A percentile compares a stretch with the other conserved stretches of the same genome.
Evolutionary conservation across 2,888 invertebrate genomes (phyloP).

Genomic region (Rhopalosiphum nymphaeae): DNA sequence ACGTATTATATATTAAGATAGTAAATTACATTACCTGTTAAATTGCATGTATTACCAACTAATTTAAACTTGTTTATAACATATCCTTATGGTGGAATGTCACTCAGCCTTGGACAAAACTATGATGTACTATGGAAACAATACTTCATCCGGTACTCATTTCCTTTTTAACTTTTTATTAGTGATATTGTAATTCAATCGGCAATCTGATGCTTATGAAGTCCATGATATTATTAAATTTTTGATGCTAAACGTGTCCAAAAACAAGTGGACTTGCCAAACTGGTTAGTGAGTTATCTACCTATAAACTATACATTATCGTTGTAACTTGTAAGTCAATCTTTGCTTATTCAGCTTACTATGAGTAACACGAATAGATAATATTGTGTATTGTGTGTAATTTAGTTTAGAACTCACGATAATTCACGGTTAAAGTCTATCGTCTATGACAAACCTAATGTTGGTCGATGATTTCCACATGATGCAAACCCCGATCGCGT

Average conservation of each 20-base stretch:
- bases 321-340: too few species aligned
- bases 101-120: constrained; percentile 75
- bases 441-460: constrained; percentile 78
- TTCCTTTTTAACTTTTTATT: constrained; percentile 85
- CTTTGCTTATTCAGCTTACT: too few species aligned
- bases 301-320: too few species aligned
- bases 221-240: constrained; percentile 73
- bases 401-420: constrained; percentile 84
- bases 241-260: constrained; percentile 76
- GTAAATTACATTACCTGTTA: too few species aligned
- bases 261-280: constrained; percentile 74
- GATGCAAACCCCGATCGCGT: constrained; percentile 84
- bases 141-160: constrained; percentile 76
- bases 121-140: constrained; percentile 76
- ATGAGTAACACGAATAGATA: too few species aligned
- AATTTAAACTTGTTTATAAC: too few species aligned
- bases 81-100: constrained; percentile 73
- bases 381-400: too few species aligned
- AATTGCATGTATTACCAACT: too few species aligned
- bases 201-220: constrained; percentile 70
- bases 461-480: constrained; percentile 87
- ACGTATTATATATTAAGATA: too few species aligned
- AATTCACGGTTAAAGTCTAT: constrained; percentile 74
- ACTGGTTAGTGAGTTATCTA: constrained; percentile 75
- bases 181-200: constrained; percentile 74